Conservation (phyloP, 2,797 vertebrate species). For the Enoplosus armatus region DNA sequence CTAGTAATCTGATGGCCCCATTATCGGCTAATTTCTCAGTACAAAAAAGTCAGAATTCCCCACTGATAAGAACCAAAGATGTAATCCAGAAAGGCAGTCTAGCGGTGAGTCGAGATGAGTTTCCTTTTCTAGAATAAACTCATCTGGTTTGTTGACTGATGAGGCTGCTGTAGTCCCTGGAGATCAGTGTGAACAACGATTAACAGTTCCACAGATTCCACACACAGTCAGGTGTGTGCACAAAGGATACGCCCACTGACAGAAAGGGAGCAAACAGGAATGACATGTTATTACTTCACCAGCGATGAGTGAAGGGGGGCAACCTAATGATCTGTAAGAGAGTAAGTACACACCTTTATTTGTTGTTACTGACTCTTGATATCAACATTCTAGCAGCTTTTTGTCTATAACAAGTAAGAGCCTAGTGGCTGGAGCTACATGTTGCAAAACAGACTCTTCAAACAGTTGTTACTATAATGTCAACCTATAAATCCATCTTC, state of each 20-base stretch:
- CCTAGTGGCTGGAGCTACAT: not conserved
- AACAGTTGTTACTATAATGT: not conserved
- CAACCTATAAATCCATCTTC: not conserved
- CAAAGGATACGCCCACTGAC: slow-evolving; percentile 15
- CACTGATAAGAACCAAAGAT: not conserved
- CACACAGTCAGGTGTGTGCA: not conserved
- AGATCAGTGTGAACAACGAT: not conserved
- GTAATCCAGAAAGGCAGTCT: not conserved
- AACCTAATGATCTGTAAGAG: too few species aligned
- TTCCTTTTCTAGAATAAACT: not conserved
- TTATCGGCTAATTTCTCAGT: not conserved
- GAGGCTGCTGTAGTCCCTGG: not conserved
- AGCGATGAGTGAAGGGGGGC: not conserved
- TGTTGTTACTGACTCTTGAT: not conserved
- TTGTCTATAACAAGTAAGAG: not conserved
- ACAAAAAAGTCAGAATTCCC: not conserved
- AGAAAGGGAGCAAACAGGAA: slow-evolving; percentile 30
- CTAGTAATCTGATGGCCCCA: not conserved
- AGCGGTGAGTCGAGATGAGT: not conserved
- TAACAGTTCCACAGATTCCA: too few species aligned
- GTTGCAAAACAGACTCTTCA: not conserved
- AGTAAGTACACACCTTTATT: not conserved
- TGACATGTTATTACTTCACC: not conserved
- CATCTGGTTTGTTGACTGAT: too few species aligned
- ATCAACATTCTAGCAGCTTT: not conserved